A percentile compares a stretch with the other conserved stretches of the same genome.
Evolutionary conservation across 2,113 vertebrate species (phyloP).

Genomic region (Ictidomys tridecemlineatus): DNA sequence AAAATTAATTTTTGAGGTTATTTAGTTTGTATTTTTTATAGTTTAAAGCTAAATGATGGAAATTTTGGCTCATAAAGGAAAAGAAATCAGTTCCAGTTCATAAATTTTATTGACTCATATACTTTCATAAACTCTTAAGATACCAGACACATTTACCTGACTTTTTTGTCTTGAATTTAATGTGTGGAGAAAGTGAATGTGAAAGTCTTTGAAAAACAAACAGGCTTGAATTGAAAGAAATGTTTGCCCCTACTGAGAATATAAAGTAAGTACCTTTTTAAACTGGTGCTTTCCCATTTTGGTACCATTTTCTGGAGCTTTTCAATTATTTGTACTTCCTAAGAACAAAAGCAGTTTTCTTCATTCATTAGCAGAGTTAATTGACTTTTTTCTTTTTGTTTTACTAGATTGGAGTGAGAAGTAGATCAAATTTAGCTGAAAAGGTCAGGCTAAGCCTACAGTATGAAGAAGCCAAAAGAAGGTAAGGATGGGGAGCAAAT

Average conservation of each 20-base stretch:
- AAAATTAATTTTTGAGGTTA: constrained; percentile 67
- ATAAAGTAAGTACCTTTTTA: background rate
- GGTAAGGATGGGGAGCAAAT: constrained; percentile 81
- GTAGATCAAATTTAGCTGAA: constrained; percentile 90
- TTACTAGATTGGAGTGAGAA: constrained; percentile 87
- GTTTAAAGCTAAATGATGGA: constrained; percentile 76
- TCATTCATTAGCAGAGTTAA: constrained; percentile 68
- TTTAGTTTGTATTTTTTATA: constrained; percentile 74
- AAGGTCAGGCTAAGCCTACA: constrained; percentile 92
- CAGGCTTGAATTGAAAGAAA: background rate
- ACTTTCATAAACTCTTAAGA: constrained; percentile 65
- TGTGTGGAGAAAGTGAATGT: background rate
- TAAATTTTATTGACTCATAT: constrained; percentile 75
- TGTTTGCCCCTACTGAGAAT: constrained; percentile 48
- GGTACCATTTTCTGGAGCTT: constrained; percentile 9
- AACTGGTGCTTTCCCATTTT: constrained; percentile 14
- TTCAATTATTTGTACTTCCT: constrained; percentile 51
- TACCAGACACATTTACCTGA: constrained; percentile 71
- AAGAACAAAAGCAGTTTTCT: constrained; percentile 74
- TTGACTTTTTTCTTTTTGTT: constrained; percentile 61
- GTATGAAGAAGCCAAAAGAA: constrained; percentile 93
- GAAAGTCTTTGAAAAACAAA: constrained; percentile 40
- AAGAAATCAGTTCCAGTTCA: constrained; percentile 74
- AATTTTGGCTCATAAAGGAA: constrained; percentile 62
- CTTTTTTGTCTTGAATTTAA: constrained; percentile 76